Evolutionary conservation across 2,888 invertebrate species (phyloP), one percentile per base, ranked within the genome.

Genomic region (Plebejus anna): DNA sequence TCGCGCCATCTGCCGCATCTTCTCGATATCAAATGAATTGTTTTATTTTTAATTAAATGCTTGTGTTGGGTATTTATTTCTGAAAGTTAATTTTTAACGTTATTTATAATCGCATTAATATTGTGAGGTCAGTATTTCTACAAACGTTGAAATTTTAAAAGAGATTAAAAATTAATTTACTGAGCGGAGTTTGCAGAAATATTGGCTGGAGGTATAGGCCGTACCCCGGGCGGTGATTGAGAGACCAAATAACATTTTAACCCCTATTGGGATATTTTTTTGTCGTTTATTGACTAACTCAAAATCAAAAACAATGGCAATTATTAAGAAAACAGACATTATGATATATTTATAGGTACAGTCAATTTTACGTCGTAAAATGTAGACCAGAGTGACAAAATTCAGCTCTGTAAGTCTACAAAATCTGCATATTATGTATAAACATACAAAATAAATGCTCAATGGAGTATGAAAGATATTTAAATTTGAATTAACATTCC

Each of bases 31-130:
- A 51, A 73, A 51, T 42, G 4, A 42, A 83, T 86, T 83, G 84
- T 85, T 87, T 84, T 80, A 84, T 84, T 86, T 84, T 88, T 84
- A 87, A 86, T 87, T 85, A 88, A 86, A 86, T 85, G 92, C 91
- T 93, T 93, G 93, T 93, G 92, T 92, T 91, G 89, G 85, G 90
- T 91, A 92, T 92, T 93, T 92, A 91, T 92, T 91, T 92, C 57
- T 89, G 84, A 89, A 89, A 73, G 16, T 91, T 88, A 89, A 1
- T 89, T 92, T 90, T 92, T 89, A 83, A 79, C 87, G 89, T 89
- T 91, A 90, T 91, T 91, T 90, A 90, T 91, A 66, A 89, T 87
- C 86, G 89, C 90, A 91, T 81, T 79, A 77, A 78, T 77, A 77
- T 76, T 79, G 77, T 78, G 78, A 78, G 77, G 78, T 76, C 80